A percentile compares a stretch with the other conserved stretches of the same genome.
These are phyloP conservation scores for Dyspetes luteomarginatus DNA, from an alignment of 2,888 invertebrate genomes.

Conservation along the genomic window DNA sequence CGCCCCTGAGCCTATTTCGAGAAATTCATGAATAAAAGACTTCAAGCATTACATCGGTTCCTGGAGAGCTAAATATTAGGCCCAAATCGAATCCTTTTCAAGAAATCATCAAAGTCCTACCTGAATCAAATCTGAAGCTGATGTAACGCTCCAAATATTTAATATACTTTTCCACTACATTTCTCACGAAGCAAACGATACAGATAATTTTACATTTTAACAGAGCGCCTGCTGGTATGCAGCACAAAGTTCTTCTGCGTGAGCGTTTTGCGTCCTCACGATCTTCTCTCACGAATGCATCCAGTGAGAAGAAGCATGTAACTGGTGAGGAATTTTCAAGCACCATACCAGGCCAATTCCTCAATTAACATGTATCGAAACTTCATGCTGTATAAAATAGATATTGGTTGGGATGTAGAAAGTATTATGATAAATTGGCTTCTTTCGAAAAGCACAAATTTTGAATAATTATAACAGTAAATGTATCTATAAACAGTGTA, in stretches of 20 bases:
- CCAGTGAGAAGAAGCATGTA: neutral
- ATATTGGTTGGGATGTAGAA: constrained; percentile 22
- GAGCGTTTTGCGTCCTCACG: constrained; percentile 41
- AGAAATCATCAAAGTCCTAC: too few species aligned
- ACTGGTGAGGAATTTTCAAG: neutral
- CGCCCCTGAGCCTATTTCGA: too few species aligned
- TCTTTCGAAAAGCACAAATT: constrained; percentile 1
- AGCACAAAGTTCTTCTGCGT: constrained; percentile 14
- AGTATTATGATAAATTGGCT: constrained; percentile 18
- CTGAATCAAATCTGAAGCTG: too few species aligned
- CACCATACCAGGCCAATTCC: constrained; percentile 6
- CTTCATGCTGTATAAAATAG: neutral
- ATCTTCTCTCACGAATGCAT: neutral
- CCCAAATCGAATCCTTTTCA: too few species aligned
- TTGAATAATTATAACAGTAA: neutral
- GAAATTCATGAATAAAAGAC: too few species aligned
- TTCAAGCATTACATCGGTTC: too few species aligned
- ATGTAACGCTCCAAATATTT: too few species aligned
- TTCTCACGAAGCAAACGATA: too few species aligned
- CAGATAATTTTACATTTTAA: too few species aligned
- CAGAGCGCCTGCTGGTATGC: constrained; percentile 22
- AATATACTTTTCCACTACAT: too few species aligned
- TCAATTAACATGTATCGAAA: constrained; percentile 29
- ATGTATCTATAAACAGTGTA: neutral
- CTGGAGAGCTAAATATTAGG: too few species aligned